These are phyloP conservation scores for Sclerurus mexicanus DNA, from an alignment of 2,113 vertebrate species.

Conservation along the genomic window DNA sequence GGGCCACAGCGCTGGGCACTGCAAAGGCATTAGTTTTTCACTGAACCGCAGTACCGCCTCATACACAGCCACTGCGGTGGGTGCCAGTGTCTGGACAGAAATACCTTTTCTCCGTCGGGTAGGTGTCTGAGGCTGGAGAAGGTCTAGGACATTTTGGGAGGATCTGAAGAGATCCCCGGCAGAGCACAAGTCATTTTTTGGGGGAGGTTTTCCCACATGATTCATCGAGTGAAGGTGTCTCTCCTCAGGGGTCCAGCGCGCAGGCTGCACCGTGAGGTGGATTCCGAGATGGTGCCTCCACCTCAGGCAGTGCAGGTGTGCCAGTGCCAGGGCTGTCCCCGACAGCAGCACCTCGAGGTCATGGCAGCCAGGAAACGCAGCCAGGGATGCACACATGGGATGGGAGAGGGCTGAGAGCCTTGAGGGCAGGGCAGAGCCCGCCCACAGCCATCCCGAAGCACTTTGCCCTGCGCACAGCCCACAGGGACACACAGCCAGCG, in stretches of 20 bases:
- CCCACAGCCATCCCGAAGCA: neutral
- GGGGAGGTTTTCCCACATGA: neutral
- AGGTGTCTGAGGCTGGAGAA: neutral
- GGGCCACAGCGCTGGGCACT: neutral
- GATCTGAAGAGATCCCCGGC: neutral
- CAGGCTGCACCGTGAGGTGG: fast-evolving
- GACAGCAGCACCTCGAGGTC: fast-evolving
- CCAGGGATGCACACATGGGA: fast-evolving
- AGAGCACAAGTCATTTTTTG: neutral
- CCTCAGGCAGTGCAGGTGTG: neutral
- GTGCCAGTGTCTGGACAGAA: neutral
- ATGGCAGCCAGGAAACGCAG: neutral
- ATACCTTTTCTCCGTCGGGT: neutral
- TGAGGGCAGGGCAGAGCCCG: neutral
- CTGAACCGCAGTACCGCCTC: neutral
- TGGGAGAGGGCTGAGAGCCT: neutral
- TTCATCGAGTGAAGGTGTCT: fast-evolving
- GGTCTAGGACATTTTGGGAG: neutral
- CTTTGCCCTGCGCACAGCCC: neutral
- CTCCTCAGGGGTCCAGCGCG: fast-evolving
- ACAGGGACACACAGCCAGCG: neutral
- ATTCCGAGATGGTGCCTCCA: neutral
- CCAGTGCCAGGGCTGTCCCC: neutral
- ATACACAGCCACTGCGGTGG: fast-evolving
- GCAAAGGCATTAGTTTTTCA: neutral